Evolutionary conservation across 2,888 invertebrate species (phyloP), one percentile per base, ranked within the genome.

Genomic region (Hypsopygia costalis): DNA sequence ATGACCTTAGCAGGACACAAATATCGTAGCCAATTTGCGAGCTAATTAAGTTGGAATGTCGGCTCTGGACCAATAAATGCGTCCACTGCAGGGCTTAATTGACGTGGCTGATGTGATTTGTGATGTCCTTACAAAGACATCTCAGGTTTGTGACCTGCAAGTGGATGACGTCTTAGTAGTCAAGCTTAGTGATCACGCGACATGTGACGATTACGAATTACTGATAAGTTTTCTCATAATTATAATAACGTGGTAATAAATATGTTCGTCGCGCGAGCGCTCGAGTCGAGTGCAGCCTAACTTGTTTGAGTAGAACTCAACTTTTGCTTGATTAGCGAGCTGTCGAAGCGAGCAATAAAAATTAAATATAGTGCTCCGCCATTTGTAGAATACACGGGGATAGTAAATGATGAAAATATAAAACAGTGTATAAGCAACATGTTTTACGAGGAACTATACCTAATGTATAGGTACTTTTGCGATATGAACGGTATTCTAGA

Each of bases 211-310:
- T 8, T 6, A n/a, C n/a, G 7, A 3, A 6, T 25, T 25, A 25
- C 3, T 21, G 6, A 25, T 25, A 3, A 25, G 25, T 25, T 25
- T 25, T 25, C 6, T 4, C 25, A 25, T 25, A 25, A 25, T 3
- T 25, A 25, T 25, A 6, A 2, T 25, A 21, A 25, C n/a, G 25
- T 7, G 6, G n/a, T n/a, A n/a, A n/a, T n/a, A n/a, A n/a, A n/a
- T n/a, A n/a, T n/a, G n/a, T n/a, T n/a, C n/a, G n/a, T n/a, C 25
- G 2, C 20, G 16, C 20, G 16, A n/a, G n/a, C 12, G 12, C 16
- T 16, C 1, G n/a, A n/a, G n/a, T n/a, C 3, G 11, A 12, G 16
- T 29, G 28, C 36, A 29, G 36, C 28, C 36, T 28, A 36, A 36
- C 36, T 36, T 28, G 36, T 36, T 25, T 25, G 11, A 2, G 35